Evolutionary conservation across 2,888 invertebrate genomes (phyloP).

Genomic region (Digitonthophagus gazella): DNA sequence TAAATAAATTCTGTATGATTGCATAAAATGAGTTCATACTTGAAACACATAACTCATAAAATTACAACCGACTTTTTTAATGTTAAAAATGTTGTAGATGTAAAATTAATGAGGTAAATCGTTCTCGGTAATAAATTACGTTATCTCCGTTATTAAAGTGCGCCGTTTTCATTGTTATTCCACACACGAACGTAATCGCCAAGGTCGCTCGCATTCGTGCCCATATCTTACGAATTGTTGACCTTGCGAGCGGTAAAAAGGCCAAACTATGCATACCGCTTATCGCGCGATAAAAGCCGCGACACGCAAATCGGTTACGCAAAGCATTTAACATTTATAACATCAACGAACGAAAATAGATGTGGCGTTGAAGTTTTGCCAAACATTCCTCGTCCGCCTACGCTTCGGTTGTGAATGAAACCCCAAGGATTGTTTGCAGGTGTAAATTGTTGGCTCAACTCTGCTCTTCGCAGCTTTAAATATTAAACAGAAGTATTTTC

Average conservation of each 20-base stretch:
- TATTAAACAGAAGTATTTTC: background rate
- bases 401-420: background rate
- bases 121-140: no score
- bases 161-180: background rate
- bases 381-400: background rate
- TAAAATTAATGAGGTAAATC: no score
- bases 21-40: no score
- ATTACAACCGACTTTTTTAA: no score
- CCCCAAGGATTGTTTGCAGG: background rate
- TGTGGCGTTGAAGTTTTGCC: background rate
- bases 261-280: background rate
- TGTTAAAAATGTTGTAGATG: no score
- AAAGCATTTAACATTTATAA: background rate
- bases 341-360: background rate
- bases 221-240: background rate
- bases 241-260: background rate
- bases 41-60: no score
- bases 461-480: background rate
- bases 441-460: background rate
- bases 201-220: background rate
- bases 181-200: background rate
- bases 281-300: background rate
- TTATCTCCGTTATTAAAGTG: no score
- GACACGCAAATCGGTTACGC: background rate
- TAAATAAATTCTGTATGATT: no score